Evolutionary conservation across 2,888 invertebrate species (phyloP).

Genomic region (Pasiphila rectangulata): DNA sequence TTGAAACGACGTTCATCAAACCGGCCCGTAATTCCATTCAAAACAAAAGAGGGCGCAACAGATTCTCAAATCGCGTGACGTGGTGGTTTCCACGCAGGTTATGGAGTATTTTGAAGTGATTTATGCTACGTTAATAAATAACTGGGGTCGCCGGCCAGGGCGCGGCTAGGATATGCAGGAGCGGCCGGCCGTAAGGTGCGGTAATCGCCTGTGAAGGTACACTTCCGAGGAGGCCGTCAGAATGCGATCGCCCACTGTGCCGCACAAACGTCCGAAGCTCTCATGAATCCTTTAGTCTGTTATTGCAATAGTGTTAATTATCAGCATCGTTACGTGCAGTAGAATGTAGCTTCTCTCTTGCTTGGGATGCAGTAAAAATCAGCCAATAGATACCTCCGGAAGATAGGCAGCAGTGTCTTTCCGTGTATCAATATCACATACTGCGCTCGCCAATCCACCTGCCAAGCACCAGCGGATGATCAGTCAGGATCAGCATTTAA

Average conservation of each 20-base stretch:
- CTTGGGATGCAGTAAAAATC: no score
- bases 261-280: no score
- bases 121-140: constrained; percentile 66
- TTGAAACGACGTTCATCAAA: constrained; percentile 15
- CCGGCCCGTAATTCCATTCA: constrained; percentile 36
- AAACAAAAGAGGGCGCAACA: constrained; percentile 49
- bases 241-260: constrained; percentile 14
- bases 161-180: constrained; percentile 47
- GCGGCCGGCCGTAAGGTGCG: constrained; percentile 48
- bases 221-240: constrained; percentile 12
- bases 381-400: no score
- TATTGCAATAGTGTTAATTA: no score
- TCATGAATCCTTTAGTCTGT: no score
- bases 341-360: no score
- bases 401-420: no score
- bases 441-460: no score
- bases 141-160: constrained; percentile 55
- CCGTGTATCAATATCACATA: no score
- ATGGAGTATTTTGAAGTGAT: constrained; percentile 50
- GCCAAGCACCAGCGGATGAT: no score
- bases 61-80: constrained; percentile 52
- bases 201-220: constrained; percentile 22
- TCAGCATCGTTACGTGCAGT: no score
- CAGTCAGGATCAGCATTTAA: no score
- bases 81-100: constrained; percentile 45